phyloP scores from a whole-genome alignment of 1,140 invertebrate species.

The Orchesella cincta region DNA sequence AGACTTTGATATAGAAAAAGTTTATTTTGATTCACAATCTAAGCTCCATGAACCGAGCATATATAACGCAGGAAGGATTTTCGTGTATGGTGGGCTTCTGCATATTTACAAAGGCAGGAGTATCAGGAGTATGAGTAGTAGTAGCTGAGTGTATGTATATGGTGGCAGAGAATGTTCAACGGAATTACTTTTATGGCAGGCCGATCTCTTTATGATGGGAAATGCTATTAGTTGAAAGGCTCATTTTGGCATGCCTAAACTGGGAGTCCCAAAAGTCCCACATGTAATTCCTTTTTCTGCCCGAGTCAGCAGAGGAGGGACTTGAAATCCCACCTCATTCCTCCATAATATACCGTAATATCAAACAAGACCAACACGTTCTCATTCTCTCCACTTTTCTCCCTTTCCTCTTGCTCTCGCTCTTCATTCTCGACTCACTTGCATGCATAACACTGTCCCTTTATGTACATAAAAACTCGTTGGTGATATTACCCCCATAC shows the following conservation, averaged over 20 bases:
- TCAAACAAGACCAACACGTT: background rate
- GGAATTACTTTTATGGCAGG: conserved; percentile 25
- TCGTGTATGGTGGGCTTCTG: no score
- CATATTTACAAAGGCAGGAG: no score
- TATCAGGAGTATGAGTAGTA: no score
- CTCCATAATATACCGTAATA: conserved; percentile 29
- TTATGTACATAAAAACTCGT: background rate
- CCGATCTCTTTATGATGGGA: conserved; percentile 29
- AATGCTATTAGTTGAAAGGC: conserved; percentile 30
- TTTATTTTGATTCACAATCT: no score
- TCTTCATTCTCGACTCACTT: background rate
- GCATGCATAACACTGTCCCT: background rate
- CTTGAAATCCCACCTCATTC: conserved; percentile 23
- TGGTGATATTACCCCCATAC: background rate
- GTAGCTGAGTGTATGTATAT: no score
- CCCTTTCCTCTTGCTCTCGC: background rate
- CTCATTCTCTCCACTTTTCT: background rate
- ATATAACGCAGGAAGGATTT: no score
- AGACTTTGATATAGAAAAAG: no score
- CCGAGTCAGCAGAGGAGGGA: conserved; percentile 28
- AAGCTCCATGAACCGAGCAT: no score
- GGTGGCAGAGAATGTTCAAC: no score
- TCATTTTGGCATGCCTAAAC: conserved; percentile 29
- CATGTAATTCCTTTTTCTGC: conserved; percentile 29
- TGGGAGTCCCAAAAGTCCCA: conserved; percentile 22